Percentiles rank a stretch among this genome's conserved stretches.
Conservation (phyloP, 2,113 vertebrate genomes). For the Onychorhynchus coronatus region DNA sequence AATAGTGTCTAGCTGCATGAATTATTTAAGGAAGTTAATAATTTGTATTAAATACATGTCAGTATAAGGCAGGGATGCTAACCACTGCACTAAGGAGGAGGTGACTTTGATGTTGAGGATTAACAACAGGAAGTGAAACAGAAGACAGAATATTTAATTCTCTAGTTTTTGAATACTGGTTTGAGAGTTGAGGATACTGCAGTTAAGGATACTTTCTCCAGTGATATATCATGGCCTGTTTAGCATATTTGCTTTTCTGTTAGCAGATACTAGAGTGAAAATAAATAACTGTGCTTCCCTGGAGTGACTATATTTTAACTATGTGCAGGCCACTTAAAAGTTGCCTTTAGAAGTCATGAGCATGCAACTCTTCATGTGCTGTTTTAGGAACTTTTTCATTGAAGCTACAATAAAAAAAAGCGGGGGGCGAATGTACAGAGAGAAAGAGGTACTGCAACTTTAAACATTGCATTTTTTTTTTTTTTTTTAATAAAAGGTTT, state of each 20-base stretch:
- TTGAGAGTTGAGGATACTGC: constrained; percentile 57
- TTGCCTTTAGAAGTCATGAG: constrained; percentile 1
- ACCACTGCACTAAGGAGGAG: constrained; percentile 78
- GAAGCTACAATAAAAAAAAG: constrained; percentile 7
- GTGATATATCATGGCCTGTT: not conserved
- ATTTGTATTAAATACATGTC: constrained; percentile 66
- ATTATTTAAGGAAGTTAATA: constrained; percentile 64
- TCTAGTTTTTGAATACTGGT: constrained; percentile 75
- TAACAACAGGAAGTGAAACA: constrained; percentile 81
- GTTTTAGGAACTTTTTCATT: constrained; percentile 54
- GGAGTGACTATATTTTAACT: constrained; percentile 3
- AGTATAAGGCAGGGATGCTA: constrained; percentile 74
- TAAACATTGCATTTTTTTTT: constrained; percentile 65
- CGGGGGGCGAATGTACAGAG: not conserved
- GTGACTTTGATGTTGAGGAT: constrained; percentile 80
- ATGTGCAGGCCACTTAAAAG: constrained; percentile 38
- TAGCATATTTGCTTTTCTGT: constrained; percentile 27
- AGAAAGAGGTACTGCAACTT: constrained; percentile 76
- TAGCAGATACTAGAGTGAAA: not conserved
- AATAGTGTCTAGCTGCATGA: constrained; percentile 56
- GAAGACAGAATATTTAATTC: constrained; percentile 79
- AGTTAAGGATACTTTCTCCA: constrained; percentile 12
- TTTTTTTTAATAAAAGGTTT: constrained; percentile 79
- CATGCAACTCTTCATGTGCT: not conserved
- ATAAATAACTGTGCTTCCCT: constrained; percentile 31